Evolutionary conservation across 2,113 vertebrate genomes (phyloP).

Genomic region (Cromileptes altivelis): DNA sequence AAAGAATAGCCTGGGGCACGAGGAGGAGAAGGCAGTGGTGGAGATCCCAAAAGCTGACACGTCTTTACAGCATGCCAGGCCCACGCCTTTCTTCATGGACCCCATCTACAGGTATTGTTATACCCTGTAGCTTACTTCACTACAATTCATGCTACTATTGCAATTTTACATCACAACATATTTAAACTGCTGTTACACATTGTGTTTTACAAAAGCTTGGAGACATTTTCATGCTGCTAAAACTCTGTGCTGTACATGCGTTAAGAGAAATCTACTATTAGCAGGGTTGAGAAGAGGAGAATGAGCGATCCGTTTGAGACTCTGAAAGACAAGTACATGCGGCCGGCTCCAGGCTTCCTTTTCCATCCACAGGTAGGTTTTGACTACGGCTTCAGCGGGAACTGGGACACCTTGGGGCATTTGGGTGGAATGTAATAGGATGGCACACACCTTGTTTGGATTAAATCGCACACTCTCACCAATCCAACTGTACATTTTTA

Average conservation of each 20-base stretch:
- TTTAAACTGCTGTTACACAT: neutral
- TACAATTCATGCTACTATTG: neutral
- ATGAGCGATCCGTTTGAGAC: constrained; percentile 97
- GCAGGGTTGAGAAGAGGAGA: constrained; percentile 99
- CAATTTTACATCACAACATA: neutral
- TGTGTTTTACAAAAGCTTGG: neutral
- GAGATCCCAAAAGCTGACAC: constrained; percentile 89
- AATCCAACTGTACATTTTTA: neutral
- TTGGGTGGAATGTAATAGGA: neutral
- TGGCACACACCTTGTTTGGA: neutral
- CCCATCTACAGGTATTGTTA: constrained; percentile 99
- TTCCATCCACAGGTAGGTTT: constrained; percentile 97
- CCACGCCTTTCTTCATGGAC: constrained; percentile 99
- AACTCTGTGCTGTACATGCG: constrained; percentile 23
- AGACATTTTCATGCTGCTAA: neutral
- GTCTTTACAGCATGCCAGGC: constrained; percentile 95
- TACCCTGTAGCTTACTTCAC: constrained; percentile 60
- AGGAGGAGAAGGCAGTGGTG: constrained; percentile 88
- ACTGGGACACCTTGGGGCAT: neutral
- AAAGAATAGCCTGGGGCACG: constrained; percentile 89
- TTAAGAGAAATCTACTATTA: constrained; percentile 91
- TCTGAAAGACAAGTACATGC: constrained; percentile 99
- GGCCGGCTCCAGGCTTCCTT: constrained; percentile 95
- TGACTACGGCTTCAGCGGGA: neutral
- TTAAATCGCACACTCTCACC: neutral